Base-by-base conservation (phyloP, 2,113 vertebrate species). In the Petroica traversi region DNA sequence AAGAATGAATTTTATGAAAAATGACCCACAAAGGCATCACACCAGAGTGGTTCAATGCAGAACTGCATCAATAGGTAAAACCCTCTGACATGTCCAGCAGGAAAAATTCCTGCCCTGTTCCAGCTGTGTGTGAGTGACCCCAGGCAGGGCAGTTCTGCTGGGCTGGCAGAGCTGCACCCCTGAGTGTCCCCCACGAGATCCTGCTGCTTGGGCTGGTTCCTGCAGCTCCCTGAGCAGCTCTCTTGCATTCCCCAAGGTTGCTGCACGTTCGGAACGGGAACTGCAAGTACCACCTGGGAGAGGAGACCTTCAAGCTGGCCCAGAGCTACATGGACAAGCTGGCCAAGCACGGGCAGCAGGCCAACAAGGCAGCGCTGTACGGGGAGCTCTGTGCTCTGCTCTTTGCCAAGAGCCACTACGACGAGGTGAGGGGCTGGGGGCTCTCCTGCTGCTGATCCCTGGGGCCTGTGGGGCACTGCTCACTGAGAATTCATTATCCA, bases 321-420 rank as follows among this genome's bases (percentile, higher is more conserved):
- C 99, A 99, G 98, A 99, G 98, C 22, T 99, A 99, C 92, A 99
- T 99, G 99, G 99, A 99, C 41, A 99, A 99, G 96, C 98, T 99
- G 55, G 99, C 99, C 95, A 99, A 99, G 95, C 99, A 99, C 2
- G 99, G 99, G 79, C 99, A 99, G 93, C 99, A 99, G 94, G 99
- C 99, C 88, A 99, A 99, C 97, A 99, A 99, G 97, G 99, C 99
- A 1, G 99, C 99, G 6, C 98, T 99, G 6, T 99, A 99, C 15
- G 99, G 99, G 49, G 99, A 99, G 97, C 97, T 99, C 4, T 99
- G 99, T 63, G 99, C 99, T 6, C 98, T 99, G 93, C 98, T 99
- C 54, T 99, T 99, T 92, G 99, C 99, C 95, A 99, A 99, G 98
- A 99, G 99, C 97, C 99, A 99, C 97, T 99, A 99, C 33, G 99